Evolutionary conservation across 1,140 invertebrate species (phyloP), one percentile per base, ranked within the genome.

Genomic region (Euglossa dilemma): DNA sequence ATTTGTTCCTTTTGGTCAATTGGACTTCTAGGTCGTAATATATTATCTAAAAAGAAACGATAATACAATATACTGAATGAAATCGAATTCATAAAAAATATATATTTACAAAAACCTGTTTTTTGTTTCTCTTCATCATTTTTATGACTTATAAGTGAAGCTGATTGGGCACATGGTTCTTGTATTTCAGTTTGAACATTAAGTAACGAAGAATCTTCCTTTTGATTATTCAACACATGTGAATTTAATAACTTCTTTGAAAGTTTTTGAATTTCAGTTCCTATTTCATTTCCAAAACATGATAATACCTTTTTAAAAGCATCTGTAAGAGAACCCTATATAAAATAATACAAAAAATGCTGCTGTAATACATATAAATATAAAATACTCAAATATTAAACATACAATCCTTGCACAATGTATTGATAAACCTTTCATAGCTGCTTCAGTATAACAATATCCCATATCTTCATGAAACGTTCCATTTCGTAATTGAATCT

Each of bases 381-480:
- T 70, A 52, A 36, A 23, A 45, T 56, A 71, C 8, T 64, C 6
- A 25, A 50, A 52, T 36, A 11, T 73, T 74, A 61, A 78, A 87
- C 82, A 43, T 86, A 93, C 91, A 64, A 76, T 57, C 85, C 91
- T 87, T 7, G 90, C 90, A 69, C 70, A 90, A 28, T 89, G 80
- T 64, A 93, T 84, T 3, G 91, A 80, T 59, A 84, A 82, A 72
- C 90, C 90, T 86, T 93, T 93, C 25, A 78, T 61, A 12, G 83
- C 70, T 47, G 82, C 86, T 61, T 91, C 91, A 7, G 70, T 76
- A 52, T 67, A 67, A 59, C 74, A 87, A 69, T 92, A 93, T 28
- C 91, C 91, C 52, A 92, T 76, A 16, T 89, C 91, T 83, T 93
- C 90, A 12, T 93, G 92, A 83, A 85, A 92, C 9, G 43, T 90